phyloP scores from a whole-genome alignment of 2,888 invertebrate species.

The Drosophila mulleri region DNA sequence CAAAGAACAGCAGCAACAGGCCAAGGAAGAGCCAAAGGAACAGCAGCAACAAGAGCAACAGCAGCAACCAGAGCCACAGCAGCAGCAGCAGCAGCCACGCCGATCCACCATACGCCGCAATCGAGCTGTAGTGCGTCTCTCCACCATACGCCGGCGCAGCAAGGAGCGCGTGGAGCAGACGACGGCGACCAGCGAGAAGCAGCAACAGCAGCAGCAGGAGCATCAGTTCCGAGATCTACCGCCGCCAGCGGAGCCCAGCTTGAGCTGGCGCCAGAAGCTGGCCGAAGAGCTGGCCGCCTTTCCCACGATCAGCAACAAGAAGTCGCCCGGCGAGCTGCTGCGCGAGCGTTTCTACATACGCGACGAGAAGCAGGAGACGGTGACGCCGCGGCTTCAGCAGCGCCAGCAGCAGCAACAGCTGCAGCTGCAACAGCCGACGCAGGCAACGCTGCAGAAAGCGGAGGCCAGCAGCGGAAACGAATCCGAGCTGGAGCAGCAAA shows the following conservation, averaged over 20 bases:
- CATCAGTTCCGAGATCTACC: slow-evolving; percentile 66
- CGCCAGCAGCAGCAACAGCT: slow-evolving; percentile 6
- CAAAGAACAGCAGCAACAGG: slow-evolving; percentile 55
- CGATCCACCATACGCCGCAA: slow-evolving; percentile 89
- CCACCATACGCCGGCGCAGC: slow-evolving; percentile 86
- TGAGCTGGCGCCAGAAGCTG: slow-evolving; percentile 88
- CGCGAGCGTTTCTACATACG: slow-evolving; percentile 88
- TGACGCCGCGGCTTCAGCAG: slow-evolving; percentile 9
- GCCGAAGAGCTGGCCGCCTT: slow-evolving; percentile 86
- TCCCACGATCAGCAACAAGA: slow-evolving; percentile 84
- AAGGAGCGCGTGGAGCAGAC: slow-evolving; percentile 63
- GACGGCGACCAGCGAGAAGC: slow-evolving; percentile 2
- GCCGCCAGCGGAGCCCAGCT: slow-evolving; percentile 85
- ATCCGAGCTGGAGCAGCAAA: slow-evolving; percentile 41
- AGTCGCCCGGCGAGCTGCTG: slow-evolving; percentile 90
- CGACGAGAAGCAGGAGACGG: slow-evolving; percentile 85
- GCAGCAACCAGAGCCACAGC: slow-evolving; percentile 63
- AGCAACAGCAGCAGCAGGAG: slow-evolving; percentile 33
- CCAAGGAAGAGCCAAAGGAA: slow-evolving; percentile 57
- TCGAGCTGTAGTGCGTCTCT: slow-evolving; percentile 90
- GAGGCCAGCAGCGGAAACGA: slow-evolving; percentile 37
- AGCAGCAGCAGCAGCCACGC: slow-evolving; percentile 81
- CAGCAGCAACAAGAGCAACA: slow-evolving; percentile 11
- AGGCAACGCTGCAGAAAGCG: slow-evolving; percentile 4
- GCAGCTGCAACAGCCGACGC: slow-evolving; percentile 7